Base-by-base conservation (phyloP, 2,888 invertebrate genomes). In the Nomada flava region DNA sequence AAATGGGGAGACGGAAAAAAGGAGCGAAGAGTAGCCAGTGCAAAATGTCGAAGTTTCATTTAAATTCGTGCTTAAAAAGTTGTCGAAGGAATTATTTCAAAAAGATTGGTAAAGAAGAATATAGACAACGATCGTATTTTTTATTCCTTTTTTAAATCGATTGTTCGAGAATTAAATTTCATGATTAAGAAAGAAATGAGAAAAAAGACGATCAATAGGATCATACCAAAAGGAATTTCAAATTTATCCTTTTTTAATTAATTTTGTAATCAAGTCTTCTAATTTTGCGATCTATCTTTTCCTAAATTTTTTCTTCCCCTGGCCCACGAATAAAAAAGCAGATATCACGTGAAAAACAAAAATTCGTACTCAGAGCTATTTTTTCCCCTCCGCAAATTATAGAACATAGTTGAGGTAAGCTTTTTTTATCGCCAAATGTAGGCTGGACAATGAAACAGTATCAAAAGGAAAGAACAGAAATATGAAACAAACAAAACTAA, bases 11-110 rank as follows among this genome's bases (percentile, higher is more conserved):
- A 52, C 23, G 72, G 79, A 82, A 87, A 79, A 79, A 84, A 80
- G 79, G 82, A 86, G 86, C 74, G 82, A 86, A 85, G 85, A 86
- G 87, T 85, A 86, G 72, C 59, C 63, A 7, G 52, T 60, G 11
- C 1, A 57, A 73, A 68, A 18, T 42, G 53, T 71, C 36, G 26
- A 20, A 36, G 73, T 44, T 68, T 47, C 26, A 20, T 26, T 36
- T 13, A 26, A 75, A 10, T 29, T 57, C 42, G 50, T 36, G 15
- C 42, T 62, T 62, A 2, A 20, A 20, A 36, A 67, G 20, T 68
- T 2, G 57, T 29, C 2, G 5, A 52, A 65, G 20, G 64, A 65
- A 26, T 26, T 26, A 2, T 26, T 26, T 26, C 26, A 26, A 26
- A 26, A 50, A 9, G 63, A 63, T 36, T 5, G 7, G 7, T 36